Evolutionary conservation across 1,140 invertebrate genomes (phyloP).

Genomic region (Conus betulinus): DNA sequence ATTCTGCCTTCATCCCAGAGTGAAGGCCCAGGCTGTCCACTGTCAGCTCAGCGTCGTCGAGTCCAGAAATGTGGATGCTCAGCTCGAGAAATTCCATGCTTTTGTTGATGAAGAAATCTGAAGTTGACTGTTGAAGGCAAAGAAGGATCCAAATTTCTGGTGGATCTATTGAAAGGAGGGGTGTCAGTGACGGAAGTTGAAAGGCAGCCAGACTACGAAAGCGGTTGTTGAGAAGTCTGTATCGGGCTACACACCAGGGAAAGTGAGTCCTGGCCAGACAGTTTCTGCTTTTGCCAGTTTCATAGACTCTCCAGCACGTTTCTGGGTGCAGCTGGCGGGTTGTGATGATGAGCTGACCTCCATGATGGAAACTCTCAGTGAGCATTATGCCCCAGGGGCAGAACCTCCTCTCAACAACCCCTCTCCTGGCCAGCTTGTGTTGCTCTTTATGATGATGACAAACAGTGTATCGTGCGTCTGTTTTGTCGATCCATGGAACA

Average conservation of each 20-base stretch:
- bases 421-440: conserved; percentile 70
- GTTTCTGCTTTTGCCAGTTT: conserved; percentile 54
- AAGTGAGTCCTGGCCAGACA: conserved; percentile 41
- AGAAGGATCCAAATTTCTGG: conserved; percentile 22
- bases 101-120: conserved; percentile 56
- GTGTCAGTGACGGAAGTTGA: conserved; percentile 32
- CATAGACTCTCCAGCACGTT: conserved; percentile 70
- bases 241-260: conserved; percentile 26
- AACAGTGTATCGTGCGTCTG: conserved; percentile 86
- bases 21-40: conserved; percentile 54
- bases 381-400: conserved; percentile 28
- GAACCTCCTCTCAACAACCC: conserved; percentile 20
- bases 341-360: conserved; percentile 67
- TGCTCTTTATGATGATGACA: conserved; percentile 84
- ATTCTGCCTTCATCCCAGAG: conserved; percentile 48
- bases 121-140: conserved; percentile 40
- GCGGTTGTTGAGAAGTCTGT: background rate
- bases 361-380: conserved; percentile 71
- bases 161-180: conserved; percentile 41
- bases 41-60: conserved; percentile 46
- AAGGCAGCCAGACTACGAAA: background rate
- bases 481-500: conserved; percentile 77
- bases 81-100: conserved; percentile 47
- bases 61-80: background rate
- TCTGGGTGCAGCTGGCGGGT: conserved; percentile 75